Base-by-base conservation (phyloP, 2,113 vertebrate genomes). In the Carassius auratus region DNA sequence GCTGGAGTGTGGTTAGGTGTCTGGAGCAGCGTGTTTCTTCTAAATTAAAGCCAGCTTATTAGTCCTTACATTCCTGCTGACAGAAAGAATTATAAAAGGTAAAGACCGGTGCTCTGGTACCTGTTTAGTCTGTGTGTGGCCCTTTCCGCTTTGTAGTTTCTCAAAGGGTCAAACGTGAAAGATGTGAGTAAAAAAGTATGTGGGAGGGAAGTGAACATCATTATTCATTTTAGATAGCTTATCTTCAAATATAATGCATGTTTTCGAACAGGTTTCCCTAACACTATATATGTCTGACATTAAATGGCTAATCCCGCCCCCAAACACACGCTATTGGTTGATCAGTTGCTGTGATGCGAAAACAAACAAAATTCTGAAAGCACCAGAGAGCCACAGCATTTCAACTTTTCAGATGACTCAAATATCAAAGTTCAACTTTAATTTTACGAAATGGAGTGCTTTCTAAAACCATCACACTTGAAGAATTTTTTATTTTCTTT, bases 31-130 rank as follows among this genome's bases (percentile, higher is more conserved):
- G 73, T 86, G 84, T 77, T 76, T 73, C 59, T 77, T 62, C 74
- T 77, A 86, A 89, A 89, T 89, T 86, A 84, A 87, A 89, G 88
- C 76, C 84, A 87, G 84, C 75, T 78, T 87, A 64, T 86, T 84
- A 84, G 84, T 86, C 61, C 61, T 62, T 33, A 33, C 69, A 84
- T 83, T 89, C 81, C 76, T 73, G 76, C 68, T 76, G 62, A 76
- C 76, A 59, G 10, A 38, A 30, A 52, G 73, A 19, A 14, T 33
- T 57, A 79, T 62, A n/a, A 12, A 75, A 52, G 23, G 71, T 71
- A 66, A 12, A 69, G 48, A 55, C 81, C 38, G 75, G 50, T 69
- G 79, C 45, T 71, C 85, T 71, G 85, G 71, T 84, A 78, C 68
- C 68, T 57, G 62, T 77, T 55, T 69, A n/a, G 23, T 74, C 64